A percentile compares a stretch with the other conserved stretches of the same genome.
Conservation (phyloP, 2,797 vertebrate species). For the Cossypha polioptera region DNA sequence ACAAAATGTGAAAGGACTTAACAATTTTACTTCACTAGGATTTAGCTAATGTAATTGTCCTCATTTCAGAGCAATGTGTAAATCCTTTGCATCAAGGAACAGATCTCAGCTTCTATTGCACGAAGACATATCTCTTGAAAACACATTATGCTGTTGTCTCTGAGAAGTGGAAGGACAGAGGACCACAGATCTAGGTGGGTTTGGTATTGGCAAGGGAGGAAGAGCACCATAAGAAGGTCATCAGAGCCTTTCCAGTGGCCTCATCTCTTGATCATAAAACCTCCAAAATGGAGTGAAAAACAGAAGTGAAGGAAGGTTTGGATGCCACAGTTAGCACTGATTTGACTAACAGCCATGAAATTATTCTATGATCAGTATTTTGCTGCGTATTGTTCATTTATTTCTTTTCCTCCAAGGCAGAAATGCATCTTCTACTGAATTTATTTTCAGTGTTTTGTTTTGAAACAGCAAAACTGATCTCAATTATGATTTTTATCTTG, state of each 20-base stretch:
- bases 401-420: neutral
- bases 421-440: neutral
- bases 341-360: neutral
- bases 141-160: neutral
- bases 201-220: neutral
- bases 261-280: neutral
- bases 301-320: neutral
- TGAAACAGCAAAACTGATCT: neutral
- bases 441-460: constrained; percentile 6
- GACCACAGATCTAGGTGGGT: neutral
- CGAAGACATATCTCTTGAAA: neutral
- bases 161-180: neutral
- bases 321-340: neutral
- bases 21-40: constrained; percentile 2
- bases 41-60: constrained; percentile 2
- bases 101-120: neutral
- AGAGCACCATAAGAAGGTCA: neutral
- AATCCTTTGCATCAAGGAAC: neutral
- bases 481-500: constrained; percentile 34
- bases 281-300: neutral
- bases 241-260: neutral
- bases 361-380: neutral
- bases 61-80: neutral
- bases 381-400: neutral
- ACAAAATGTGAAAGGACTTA: constrained; percentile 11